Conservation (phyloP, 2,797 vertebrate species). For the Cyclura pinguis region DNA sequence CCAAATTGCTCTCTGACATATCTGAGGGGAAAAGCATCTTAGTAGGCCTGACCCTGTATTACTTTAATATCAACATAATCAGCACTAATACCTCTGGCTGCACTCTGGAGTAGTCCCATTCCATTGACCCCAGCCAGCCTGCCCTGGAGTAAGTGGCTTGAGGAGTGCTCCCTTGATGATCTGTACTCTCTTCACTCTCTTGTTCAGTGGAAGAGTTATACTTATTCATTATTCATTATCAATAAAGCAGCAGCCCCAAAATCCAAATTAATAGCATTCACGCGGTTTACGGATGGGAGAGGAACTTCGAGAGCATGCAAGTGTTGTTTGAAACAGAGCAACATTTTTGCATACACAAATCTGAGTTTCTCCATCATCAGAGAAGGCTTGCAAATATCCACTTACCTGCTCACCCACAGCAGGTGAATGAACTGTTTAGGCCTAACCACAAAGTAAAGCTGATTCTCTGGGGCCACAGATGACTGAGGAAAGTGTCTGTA, state of each 20-base stretch:
- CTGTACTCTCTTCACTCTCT: neutral
- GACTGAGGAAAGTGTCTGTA: neutral
- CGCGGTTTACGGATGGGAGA: neutral
- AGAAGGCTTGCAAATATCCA: neutral
- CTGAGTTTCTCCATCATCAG: neutral
- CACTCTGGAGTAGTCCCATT: slow-evolving; percentile 3
- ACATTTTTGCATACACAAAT: neutral
- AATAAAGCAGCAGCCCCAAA: neutral
- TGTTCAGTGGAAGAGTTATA: slow-evolving; percentile 2
- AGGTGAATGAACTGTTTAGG: neutral
- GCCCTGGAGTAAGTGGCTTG: slow-evolving; percentile 1
- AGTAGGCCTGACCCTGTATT: slow-evolving; percentile 3
- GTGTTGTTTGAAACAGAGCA: neutral
- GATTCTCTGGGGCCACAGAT: neutral
- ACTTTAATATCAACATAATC: slow-evolving; percentile 31
- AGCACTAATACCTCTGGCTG: slow-evolving; percentile 30
- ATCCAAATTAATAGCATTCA: slow-evolving; percentile 24
- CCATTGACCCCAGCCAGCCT: slow-evolving; percentile 22
- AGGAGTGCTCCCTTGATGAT: neutral
- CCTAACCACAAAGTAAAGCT: neutral
- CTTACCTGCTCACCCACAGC: neutral
- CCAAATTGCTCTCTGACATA: slow-evolving; percentile 22
- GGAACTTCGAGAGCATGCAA: neutral
- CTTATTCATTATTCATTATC: slow-evolving; percentile 9
- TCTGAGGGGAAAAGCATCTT: neutral